These are phyloP conservation scores for Caradrina kadenii DNA, from an alignment of 2,888 invertebrate species.

Conservation along the genomic window DNA sequence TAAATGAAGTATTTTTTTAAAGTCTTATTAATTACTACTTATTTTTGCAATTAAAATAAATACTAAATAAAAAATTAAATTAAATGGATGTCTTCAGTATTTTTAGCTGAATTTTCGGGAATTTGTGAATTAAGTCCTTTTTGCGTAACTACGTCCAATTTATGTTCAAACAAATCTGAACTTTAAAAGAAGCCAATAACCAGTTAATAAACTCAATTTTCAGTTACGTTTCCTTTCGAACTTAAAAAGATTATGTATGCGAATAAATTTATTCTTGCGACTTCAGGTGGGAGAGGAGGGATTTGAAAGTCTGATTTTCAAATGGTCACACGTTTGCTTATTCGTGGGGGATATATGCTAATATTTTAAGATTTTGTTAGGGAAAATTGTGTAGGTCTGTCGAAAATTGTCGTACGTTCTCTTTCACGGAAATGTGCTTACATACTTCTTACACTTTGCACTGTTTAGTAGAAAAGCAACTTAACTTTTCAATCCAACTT, in stretches of 20 bases:
- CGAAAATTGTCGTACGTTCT: constrained; percentile 39
- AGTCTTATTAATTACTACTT: too few species aligned
- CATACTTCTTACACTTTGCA: not conserved
- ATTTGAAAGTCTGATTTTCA: constrained; percentile 71
- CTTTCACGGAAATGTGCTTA: not conserved
- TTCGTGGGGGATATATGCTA: constrained; percentile 59
- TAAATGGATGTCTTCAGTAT: too few species aligned
- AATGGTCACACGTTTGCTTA: constrained; percentile 68
- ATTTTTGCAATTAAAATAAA: too few species aligned
- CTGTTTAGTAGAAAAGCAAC: too few species aligned
- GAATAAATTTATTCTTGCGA: constrained; percentile 72
- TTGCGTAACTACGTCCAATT: too few species aligned
- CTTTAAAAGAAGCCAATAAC: not conserved
- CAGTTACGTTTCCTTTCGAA: constrained; percentile 51
- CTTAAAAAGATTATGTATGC: constrained; percentile 67
- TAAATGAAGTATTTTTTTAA: too few species aligned
- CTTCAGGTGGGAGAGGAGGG: constrained; percentile 60
- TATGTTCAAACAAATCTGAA: too few species aligned
- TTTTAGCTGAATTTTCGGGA: too few species aligned
- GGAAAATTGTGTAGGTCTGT: constrained; percentile 38
- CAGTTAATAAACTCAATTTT: constrained; percentile 40
- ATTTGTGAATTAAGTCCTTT: too few species aligned
- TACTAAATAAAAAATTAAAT: too few species aligned
- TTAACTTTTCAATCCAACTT: too few species aligned
- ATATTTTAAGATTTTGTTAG: constrained; percentile 54